These are phyloP conservation scores for Crotalus helleri DNA, from an alignment of 2,113 vertebrate genomes.

Conservation along the genomic window DNA sequence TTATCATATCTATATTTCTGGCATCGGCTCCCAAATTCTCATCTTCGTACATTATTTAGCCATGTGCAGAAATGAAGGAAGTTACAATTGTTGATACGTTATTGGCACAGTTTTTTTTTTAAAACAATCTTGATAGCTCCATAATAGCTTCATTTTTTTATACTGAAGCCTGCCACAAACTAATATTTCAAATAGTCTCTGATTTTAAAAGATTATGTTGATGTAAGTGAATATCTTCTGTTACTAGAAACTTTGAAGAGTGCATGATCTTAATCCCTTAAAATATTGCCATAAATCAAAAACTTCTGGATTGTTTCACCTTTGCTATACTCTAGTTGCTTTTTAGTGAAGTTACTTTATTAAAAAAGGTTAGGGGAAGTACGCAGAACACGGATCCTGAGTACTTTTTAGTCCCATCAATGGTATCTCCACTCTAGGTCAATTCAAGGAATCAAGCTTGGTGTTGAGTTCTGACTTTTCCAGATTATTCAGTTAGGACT, in stretches of 20 bases:
- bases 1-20: background rate
- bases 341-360: slow-evolving; percentile 5
- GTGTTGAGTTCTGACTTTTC: slow-evolving; percentile 35
- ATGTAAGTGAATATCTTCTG: background rate
- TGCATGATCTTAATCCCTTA: background rate
- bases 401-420: background rate
- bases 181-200: slow-evolving; percentile 9
- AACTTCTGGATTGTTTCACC: background rate
- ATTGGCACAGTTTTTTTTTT: slow-evolving; percentile 17
- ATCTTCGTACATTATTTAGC: background rate
- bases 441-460: slow-evolving; percentile 25
- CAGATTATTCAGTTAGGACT: background rate
- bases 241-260: background rate
- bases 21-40: background rate
- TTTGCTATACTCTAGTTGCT: background rate
- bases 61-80: background rate
- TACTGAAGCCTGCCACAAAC: slow-evolving; percentile 7
- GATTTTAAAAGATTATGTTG: slow-evolving; percentile 10
- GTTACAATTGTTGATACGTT: background rate
- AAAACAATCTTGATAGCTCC: background rate
- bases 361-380: background rate
- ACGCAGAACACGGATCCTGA: background rate
- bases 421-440: background rate
- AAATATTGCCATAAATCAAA: background rate
- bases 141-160: slow-evolving; percentile 1